A percentile compares a stretch with the other conserved stretches of the same genome.
Evolutionary conservation across 2,888 invertebrate species (phyloP).

Genomic region (Digitonthophagus gazella): DNA sequence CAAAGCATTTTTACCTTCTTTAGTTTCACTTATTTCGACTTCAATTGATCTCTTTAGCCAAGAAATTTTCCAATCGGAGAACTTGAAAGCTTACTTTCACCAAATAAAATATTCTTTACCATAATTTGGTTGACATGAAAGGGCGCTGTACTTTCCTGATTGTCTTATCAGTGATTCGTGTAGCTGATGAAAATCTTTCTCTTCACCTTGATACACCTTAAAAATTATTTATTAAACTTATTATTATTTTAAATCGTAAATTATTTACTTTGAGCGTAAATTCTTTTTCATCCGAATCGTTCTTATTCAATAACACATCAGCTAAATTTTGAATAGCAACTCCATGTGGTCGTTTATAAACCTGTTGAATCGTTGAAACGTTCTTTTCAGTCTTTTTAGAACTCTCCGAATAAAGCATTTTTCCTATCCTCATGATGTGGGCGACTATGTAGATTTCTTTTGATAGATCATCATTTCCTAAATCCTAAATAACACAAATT

Average conservation of each 20-base stretch:
- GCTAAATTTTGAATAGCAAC: constrained; percentile 77
- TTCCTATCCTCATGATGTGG: constrained; percentile 86
- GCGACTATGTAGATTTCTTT: constrained; percentile 86
- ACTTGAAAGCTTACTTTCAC: too few species aligned
- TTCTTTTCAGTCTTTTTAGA: constrained; percentile 52
- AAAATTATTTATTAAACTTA: constrained; percentile 29
- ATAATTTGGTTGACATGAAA: constrained; percentile 81
- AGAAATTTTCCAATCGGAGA: too few species aligned
- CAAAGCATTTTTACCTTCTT: too few species aligned
- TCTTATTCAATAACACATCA: constrained; percentile 64
- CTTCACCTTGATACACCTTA: constrained; percentile 79
- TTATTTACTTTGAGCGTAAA: constrained; percentile 68
- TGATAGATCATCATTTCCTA: constrained; percentile 80
- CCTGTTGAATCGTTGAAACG: constrained; percentile 44
- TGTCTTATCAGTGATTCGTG: constrained; percentile 87
- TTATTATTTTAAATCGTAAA: background rate
- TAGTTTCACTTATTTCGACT: too few species aligned
- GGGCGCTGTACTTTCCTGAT: constrained; percentile 77
- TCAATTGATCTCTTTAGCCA: too few species aligned
- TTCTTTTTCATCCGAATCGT: constrained; percentile 71
- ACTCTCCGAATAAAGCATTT: constrained; percentile 69
- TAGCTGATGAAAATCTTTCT: constrained; percentile 86
- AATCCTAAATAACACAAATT: constrained; percentile 55
- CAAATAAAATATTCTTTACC: too few species aligned
- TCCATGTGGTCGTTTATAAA: constrained; percentile 78